Conservation (phyloP, 1,140 invertebrate genomes). For the Calliopsis andreniformis region DNA sequence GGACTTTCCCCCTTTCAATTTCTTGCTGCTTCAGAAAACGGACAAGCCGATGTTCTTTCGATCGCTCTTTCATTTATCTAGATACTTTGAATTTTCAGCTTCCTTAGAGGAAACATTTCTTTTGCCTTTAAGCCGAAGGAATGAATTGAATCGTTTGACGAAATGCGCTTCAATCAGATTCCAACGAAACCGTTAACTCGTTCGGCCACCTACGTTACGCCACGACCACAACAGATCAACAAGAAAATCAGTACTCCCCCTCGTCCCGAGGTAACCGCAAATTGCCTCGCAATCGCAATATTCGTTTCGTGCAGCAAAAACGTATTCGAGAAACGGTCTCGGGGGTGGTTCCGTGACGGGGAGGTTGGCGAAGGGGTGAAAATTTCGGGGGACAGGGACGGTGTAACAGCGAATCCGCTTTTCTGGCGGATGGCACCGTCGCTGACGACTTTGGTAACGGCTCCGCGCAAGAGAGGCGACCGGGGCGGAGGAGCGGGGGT, state of each 20-base stretch:
- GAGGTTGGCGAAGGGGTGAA: not conserved
- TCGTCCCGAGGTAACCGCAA: not conserved
- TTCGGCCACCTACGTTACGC: too few relatives aligned
- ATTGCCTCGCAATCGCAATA: not conserved
- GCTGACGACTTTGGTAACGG: conserved; percentile 46
- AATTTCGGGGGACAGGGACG: conserved; percentile 38
- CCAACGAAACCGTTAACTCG: too few relatives aligned
- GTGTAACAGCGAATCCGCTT: conserved; percentile 64
- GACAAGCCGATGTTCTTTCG: too few relatives aligned
- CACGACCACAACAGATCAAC: not conserved
- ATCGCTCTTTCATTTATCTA: too few relatives aligned
- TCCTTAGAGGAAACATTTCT: too few relatives aligned
- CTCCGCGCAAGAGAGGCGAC: not conserved
- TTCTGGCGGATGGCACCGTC: conserved; percentile 60
- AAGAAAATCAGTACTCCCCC: not conserved
- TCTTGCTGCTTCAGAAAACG: not conserved
- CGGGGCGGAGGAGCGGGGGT: not conserved
- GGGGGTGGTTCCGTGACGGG: not conserved
- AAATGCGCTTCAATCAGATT: too few relatives aligned
- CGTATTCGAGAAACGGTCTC: not conserved
- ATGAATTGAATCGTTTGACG: too few relatives aligned
- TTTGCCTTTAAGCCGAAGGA: too few relatives aligned
- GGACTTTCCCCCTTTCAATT: not conserved
- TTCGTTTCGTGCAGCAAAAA: not conserved
- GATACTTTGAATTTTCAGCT: too few relatives aligned